phyloP scores from a whole-genome alignment of 2,797 vertebrate genomes.

The Pangasius macronema region DNA sequence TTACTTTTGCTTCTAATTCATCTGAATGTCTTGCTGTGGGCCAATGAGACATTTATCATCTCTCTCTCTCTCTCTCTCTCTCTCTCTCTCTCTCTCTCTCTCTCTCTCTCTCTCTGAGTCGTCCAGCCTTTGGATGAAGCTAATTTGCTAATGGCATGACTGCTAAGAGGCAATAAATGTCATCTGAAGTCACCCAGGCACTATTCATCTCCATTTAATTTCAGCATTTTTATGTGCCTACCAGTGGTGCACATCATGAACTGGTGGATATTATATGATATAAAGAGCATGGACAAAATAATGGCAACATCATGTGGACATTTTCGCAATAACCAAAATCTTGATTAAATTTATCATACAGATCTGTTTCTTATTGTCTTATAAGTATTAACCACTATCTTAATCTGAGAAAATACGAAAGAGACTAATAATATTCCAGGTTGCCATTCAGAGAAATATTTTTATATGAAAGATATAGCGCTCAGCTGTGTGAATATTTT shows the following conservation, averaged over 20 bases:
- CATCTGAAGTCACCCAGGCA: constrained; percentile 60
- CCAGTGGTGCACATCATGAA: constrained; percentile 53
- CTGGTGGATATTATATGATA: constrained; percentile 49
- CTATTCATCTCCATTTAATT: constrained; percentile 71
- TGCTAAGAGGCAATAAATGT: constrained; percentile 75
- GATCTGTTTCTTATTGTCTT: background rate
- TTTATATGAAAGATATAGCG: background rate
- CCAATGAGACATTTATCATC: constrained; percentile 58
- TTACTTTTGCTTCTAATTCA: constrained; percentile 73
- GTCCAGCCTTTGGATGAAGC: constrained; percentile 64
- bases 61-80: constrained; percentile 23
- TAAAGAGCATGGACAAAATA: constrained; percentile 23
- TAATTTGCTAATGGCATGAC: constrained; percentile 78
- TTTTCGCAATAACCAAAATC: background rate
- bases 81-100: constrained; percentile 19
- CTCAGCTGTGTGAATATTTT: background rate
- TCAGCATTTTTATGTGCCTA: constrained; percentile 64
- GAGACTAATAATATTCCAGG: background rate
- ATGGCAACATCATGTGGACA: background rate
- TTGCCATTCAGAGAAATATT: background rate
- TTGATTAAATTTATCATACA: background rate
- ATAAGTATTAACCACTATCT: background rate
- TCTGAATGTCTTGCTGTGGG: constrained; percentile 67
- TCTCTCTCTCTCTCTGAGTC: constrained; percentile 55
- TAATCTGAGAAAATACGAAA: background rate